Evolutionary conservation across 2,888 invertebrate genomes (phyloP), one percentile per base, ranked within the genome.

Genomic region (Acanthopleura granulata): DNA sequence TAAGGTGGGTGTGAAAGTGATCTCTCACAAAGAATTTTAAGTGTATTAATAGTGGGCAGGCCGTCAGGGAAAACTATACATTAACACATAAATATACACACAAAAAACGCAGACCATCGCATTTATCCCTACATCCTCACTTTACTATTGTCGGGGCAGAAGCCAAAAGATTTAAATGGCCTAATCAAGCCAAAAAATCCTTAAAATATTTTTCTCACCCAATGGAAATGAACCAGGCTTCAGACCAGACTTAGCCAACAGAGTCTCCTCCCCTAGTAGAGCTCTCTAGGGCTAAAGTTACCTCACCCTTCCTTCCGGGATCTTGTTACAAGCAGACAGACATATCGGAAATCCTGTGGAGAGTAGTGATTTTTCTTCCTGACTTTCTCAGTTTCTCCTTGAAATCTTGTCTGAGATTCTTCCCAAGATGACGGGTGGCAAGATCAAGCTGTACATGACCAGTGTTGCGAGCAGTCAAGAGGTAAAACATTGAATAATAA

Each of bases 401-500:
- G 6, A n/a, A 22, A 12, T 57, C 57, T 57, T 57, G 18, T 57
- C 57, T 57, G 18, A 18, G 22, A 57, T 18, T 9, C 22, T n/a
- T 12, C 22, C 57, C 57, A 66, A 16, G 25, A 66, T 66, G 66
- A 81, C 79, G 78, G 74, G 29, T n/a, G 72, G 57, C 4, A 49
- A 72, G 66, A 79, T 83, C 74, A 79, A 78, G 73, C 75, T 84
- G 16, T 85, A 80, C 75, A 71, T 80, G 51, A 76, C 84, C 12
- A 75, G 75, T 61, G 76, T 82, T 22, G 49, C 82, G 30, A 75
- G 82, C 73, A 84, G 77, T 62, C 74, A 76, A 40, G 73, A 61
- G 72, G 85, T 85, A 81, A 81, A 82, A 74, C 49, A 49, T n/a
- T 81, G 79, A 97, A 85, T 98, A 98, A 91, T 97, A 97, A 90